Evolutionary conservation across 1,140 invertebrate genomes (phyloP), one percentile per base, ranked within the genome.

Genomic region (Saccostrea echinata): DNA sequence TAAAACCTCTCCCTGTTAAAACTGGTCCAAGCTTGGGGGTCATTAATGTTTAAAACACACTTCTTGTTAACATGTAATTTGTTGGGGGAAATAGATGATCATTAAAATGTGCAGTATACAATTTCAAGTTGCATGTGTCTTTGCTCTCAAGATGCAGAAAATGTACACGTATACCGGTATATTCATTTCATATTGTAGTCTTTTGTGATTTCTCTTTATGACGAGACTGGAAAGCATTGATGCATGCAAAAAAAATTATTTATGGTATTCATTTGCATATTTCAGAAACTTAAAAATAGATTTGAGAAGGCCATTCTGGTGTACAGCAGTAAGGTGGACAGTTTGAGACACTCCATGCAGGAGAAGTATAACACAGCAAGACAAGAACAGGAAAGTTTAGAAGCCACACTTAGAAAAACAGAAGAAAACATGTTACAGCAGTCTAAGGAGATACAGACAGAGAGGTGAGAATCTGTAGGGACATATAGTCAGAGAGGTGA

Each of bases 201-300:
- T 57, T 57, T 57, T 13, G 12, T 57, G 0, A 18, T 0, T 18
- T 16, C 16, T 16, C 55, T 21, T n/a, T n/a, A n/a, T n/a, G n/a
- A n/a, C 16, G 3, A 21, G 21, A 16, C 3, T 57, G 55, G 35
- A 43, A 43, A 43, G 35, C 35, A 43, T 43, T 43, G 35, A 3
- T 43, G 35, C 35, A 43, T 43, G 6, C 35, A 43, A 43, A 43
- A 6, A 6, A 43, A 18, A 57, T 57, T 16, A 57, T 57, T 13
- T 13, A 21, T 16, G 12, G 21, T 55, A 16, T 55, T 16, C 53
- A 55, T 57, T 24, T 71, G 35, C 43, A 16, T 82, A 13, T 82
- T 35, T 43, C 35, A 82, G 81, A 82, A 82, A 82, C 81, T 82
- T 1, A 51, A 51, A 11, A 82, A n/a, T 16, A 51, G 35, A 24